These are phyloP conservation scores for Phortica magna DNA, from an alignment of 2,888 invertebrate species.

Conservation along the genomic window DNA sequence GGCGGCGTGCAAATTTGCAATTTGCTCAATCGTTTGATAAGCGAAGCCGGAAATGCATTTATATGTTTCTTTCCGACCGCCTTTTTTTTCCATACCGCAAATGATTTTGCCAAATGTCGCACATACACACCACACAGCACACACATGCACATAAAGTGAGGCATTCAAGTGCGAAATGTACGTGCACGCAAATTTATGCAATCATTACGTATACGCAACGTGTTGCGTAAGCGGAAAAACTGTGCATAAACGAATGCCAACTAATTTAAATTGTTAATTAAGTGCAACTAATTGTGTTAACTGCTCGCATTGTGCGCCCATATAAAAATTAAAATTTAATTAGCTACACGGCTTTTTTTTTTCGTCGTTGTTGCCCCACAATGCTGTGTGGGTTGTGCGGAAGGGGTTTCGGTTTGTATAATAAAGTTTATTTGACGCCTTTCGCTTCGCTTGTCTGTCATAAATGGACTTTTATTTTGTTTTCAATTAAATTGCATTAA, in stretches of 20 bases:
- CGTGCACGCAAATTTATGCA: slow-evolving; percentile 26
- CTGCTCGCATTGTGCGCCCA: slow-evolving; percentile 25
- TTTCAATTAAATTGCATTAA: slow-evolving; percentile 57
- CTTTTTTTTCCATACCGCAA: not conserved
- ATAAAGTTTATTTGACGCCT: not conserved
- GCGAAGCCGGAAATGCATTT: not conserved
- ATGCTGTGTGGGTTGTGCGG: too few relatives aligned
- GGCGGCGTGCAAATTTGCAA: too few relatives aligned
- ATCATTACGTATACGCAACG: slow-evolving; percentile 47
- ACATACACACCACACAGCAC: not conserved
- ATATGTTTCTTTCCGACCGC: not conserved
- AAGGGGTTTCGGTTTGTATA: not conserved
- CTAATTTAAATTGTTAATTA: slow-evolving; percentile 27
- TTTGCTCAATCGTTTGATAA: too few relatives aligned
- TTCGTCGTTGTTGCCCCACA: not conserved
- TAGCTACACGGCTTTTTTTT: slow-evolving; percentile 42
- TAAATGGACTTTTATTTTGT: slow-evolving; percentile 24
- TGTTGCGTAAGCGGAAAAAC: slow-evolving; percentile 29
- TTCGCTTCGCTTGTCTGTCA: not conserved
- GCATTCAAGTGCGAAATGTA: slow-evolving; percentile 20
- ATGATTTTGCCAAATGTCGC: not conserved
- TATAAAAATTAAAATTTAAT: slow-evolving; percentile 57
- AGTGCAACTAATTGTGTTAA: slow-evolving; percentile 35
- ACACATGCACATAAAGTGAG: slow-evolving; percentile 9
- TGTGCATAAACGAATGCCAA: slow-evolving; percentile 39